phyloP scores from a whole-genome alignment of 2,797 vertebrate genomes.

The Fratercula arctica region DNA sequence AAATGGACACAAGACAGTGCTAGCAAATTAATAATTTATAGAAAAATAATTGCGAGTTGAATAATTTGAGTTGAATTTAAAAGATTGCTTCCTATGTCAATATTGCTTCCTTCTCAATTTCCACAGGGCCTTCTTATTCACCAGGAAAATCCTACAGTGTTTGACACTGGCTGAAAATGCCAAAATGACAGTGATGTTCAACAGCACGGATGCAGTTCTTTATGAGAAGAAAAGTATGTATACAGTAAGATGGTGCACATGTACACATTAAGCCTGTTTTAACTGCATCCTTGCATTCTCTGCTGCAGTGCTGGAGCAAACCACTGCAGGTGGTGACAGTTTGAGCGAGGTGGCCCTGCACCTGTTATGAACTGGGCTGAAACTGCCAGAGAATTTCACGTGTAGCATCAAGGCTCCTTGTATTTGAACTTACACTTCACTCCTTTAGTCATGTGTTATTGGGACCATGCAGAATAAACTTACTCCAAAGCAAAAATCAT shows the following conservation, averaged over 20 bases:
- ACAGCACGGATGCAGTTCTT: slow-evolving; percentile 77
- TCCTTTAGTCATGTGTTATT: background rate
- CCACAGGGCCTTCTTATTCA: slow-evolving; percentile 86
- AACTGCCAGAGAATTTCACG: background rate
- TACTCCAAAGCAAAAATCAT: background rate
- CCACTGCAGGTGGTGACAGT: background rate
- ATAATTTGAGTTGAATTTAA: background rate
- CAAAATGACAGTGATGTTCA: slow-evolving; percentile 74
- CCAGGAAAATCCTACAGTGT: slow-evolving; percentile 87
- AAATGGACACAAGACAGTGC: background rate
- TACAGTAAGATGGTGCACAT: background rate
- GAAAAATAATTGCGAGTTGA: background rate
- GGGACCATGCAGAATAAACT: background rate
- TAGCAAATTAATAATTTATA: background rate
- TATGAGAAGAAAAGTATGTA: slow-evolving; percentile 88
- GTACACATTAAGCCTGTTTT: background rate
- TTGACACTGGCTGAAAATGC: slow-evolving; percentile 81
- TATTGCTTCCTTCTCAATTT: slow-evolving; percentile 21
- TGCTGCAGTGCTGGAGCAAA: background rate
- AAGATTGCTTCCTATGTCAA: background rate
- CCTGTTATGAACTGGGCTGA: background rate
- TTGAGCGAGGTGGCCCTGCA: background rate
- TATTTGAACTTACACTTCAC: background rate
- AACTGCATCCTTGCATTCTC: background rate
- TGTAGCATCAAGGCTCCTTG: background rate